These are phyloP conservation scores for Tenthredo amoena DNA, from an alignment of 2,888 invertebrate species.

Conservation along the genomic window DNA sequence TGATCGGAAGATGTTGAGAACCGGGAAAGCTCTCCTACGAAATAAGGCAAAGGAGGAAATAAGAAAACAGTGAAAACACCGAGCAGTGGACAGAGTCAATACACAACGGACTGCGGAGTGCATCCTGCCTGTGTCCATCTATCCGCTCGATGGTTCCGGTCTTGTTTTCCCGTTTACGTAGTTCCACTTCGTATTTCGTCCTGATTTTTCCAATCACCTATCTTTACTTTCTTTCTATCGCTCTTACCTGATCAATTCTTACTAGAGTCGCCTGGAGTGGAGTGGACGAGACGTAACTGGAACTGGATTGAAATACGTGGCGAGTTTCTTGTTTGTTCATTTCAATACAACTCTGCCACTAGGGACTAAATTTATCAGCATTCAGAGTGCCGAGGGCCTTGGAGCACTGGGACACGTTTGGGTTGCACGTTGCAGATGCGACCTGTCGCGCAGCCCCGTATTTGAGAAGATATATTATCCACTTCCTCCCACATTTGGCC, in stretches of 20 bases:
- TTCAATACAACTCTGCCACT: slow-evolving; percentile 21
- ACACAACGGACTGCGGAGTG: slow-evolving; percentile 33
- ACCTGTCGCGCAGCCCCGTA: slow-evolving; percentile 37
- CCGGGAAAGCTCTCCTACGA: neutral
- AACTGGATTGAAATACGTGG: slow-evolving; percentile 9
- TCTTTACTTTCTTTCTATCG: neutral
- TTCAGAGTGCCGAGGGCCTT: neutral
- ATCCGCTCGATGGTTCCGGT: slow-evolving; percentile 14
- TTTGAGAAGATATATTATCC: slow-evolving; percentile 39
- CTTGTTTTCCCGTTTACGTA: neutral
- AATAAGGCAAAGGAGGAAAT: neutral
- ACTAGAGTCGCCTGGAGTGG: neutral
- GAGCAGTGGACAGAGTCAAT: slow-evolving; percentile 27
- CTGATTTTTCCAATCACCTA: slow-evolving; percentile 29
- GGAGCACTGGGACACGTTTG: slow-evolving; percentile 7
- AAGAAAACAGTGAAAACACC: neutral
- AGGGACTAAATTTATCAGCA: slow-evolving; percentile 48
- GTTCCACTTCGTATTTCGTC: slow-evolving; percentile 3
- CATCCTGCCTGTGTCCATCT: slow-evolving; percentile 33
- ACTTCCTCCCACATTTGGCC: neutral
- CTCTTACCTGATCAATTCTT: neutral
- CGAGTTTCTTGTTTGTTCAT: slow-evolving; percentile 41
- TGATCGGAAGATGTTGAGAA: slow-evolving; percentile 3
- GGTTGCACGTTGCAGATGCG: slow-evolving; percentile 49
- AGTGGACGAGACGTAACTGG: neutral